Evolutionary conservation across 2,888 invertebrate species (phyloP).

Genomic region (Seira musarum): DNA sequence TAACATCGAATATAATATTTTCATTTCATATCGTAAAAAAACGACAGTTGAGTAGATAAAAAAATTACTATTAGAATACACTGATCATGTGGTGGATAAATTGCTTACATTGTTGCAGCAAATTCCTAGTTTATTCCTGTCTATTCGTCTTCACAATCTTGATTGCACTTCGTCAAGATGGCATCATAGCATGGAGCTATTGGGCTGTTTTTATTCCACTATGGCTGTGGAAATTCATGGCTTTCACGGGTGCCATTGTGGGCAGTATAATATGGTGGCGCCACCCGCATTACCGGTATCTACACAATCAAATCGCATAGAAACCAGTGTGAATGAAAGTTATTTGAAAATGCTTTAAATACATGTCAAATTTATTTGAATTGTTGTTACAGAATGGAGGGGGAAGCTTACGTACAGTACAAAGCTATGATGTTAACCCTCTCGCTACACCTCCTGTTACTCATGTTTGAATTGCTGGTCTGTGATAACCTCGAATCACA

Average conservation of each 20-base stretch:
- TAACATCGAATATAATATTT: too few relatives aligned
- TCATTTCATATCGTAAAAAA: too few relatives aligned
- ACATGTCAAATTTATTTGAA: not conserved
- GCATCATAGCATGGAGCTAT: constrained; percentile 91
- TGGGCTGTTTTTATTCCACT: constrained; percentile 97
- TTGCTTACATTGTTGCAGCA: too few relatives aligned
- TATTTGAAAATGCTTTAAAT: not conserved
- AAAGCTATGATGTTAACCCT: constrained; percentile 95
- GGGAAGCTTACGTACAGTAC: constrained; percentile 97
- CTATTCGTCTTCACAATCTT: constrained; percentile 92
- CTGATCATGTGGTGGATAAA: too few relatives aligned
- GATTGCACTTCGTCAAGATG: constrained; percentile 92
- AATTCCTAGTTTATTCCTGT: constrained; percentile 96
- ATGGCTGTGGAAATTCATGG: constrained; percentile 97
- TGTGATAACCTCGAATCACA: constrained; percentile 94
- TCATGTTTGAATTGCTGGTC: constrained; percentile 96
- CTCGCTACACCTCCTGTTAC: constrained; percentile 91
- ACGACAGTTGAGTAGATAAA: too few relatives aligned
- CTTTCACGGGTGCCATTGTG: constrained; percentile 89
- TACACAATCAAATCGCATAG: too few relatives aligned
- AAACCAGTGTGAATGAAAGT: constrained; percentile 42
- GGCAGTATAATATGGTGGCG: constrained; percentile 97
- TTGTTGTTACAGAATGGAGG: constrained; percentile 83
- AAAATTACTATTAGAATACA: too few relatives aligned
- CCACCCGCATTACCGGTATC: constrained; percentile 94